These are phyloP conservation scores for Sminthurides aquaticus DNA, from an alignment of 2,888 invertebrate genomes.

Conservation along the genomic window DNA sequence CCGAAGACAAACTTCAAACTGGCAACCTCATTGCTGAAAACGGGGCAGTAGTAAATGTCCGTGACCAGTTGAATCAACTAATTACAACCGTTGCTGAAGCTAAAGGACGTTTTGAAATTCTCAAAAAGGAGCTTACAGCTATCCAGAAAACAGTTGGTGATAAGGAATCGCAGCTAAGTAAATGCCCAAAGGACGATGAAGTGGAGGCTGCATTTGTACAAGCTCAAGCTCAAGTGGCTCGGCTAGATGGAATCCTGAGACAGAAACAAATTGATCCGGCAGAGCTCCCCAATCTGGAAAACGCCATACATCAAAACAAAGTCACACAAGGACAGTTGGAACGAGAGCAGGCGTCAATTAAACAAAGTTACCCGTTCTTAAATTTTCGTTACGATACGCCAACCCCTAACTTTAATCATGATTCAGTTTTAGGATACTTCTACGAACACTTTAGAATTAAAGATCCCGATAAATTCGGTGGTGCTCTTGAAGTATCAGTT, in stretches of 20 bases:
- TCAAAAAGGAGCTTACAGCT: constrained; percentile 11
- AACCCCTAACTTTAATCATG: constrained; percentile 61
- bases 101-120: constrained; percentile 6
- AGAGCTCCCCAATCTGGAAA: constrained; percentile 27
- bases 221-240: constrained; percentile 24
- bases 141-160: constrained; percentile 10
- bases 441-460: constrained; percentile 22
- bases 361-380: constrained; percentile 45
- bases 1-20: constrained; percentile 26
- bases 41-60: constrained; percentile 31
- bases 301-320: constrained; percentile 15
- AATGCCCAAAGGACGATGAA: constrained; percentile 35
- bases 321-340: constrained; percentile 17
- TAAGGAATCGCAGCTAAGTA: constrained; percentile 22
- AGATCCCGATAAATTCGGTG: constrained; percentile 16
- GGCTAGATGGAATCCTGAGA: constrained; percentile 9
- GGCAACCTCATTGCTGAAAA: constrained; percentile 14
- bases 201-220: constrained; percentile 27
- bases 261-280: constrained; percentile 28
- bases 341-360: constrained; percentile 13
- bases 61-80: constrained; percentile 30
- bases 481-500: constrained; percentile 22
- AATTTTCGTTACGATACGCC: constrained; percentile 72
- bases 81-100: constrained; percentile 24
- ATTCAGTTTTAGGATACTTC: constrained; percentile 50